Conservation (phyloP, 1,140 invertebrate genomes). For the Littorina saxatilis region DNA sequence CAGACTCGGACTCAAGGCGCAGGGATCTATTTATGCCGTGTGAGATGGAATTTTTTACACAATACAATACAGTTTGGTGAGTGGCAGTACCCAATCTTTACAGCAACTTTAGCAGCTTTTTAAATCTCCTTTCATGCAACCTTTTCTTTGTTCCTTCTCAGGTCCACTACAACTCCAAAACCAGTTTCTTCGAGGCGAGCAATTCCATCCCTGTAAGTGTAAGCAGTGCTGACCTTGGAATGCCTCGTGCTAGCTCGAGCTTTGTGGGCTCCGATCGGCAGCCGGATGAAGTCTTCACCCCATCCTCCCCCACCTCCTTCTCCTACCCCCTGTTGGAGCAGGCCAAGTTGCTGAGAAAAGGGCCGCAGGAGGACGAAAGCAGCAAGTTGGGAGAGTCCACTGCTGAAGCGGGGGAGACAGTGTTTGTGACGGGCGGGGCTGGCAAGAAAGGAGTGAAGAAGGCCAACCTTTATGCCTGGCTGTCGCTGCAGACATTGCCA, state of each 20-base stretch:
- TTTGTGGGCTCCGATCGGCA: background rate
- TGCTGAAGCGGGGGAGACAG: background rate
- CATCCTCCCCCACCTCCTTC: background rate
- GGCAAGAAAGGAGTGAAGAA: conserved; percentile 82
- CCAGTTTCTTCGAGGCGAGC: conserved; percentile 37
- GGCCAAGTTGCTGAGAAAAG: background rate
- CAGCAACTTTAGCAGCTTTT: no score
- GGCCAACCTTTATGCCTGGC: conserved; percentile 95
- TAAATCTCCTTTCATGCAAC: no score
- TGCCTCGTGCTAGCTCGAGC: background rate
- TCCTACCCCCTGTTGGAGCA: background rate
- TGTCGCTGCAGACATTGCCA: conserved; percentile 95
- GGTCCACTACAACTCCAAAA: conserved; percentile 74
- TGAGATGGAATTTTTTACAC: no score
- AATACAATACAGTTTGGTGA: no score
- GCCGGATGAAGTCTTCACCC: conserved; percentile 23
- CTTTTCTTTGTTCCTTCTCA: no score
- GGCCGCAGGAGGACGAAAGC: background rate
- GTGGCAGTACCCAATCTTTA: no score
- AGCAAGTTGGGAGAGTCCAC: background rate
- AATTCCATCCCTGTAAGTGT: background rate
- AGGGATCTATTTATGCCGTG: no score
- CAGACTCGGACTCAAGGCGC: no score
- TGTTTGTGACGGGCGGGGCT: conserved; percentile 17
- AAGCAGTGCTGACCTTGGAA: conserved; percentile 14